Evolutionary conservation across 2,888 invertebrate genomes (phyloP).

Genomic region (Caenorhabditis japonica): DNA sequence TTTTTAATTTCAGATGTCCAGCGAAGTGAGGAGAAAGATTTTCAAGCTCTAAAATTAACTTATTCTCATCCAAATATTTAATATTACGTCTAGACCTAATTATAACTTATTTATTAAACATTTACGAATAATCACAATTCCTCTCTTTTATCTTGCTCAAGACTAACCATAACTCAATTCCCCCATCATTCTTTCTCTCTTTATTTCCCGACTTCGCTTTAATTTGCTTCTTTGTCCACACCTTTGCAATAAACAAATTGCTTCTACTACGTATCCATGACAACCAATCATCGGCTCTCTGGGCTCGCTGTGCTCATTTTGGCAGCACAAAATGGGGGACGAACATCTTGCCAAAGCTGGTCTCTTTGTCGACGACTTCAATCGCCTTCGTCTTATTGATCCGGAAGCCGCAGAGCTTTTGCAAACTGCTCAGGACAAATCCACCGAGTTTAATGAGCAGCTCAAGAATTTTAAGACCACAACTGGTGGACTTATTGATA

Average conservation of each 20-base stretch:
- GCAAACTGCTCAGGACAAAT: conserved; percentile 48
- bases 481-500: conserved; percentile 41
- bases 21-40: conserved; percentile 35
- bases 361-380: conserved; percentile 49
- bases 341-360: conserved; percentile 45
- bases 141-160: conserved; percentile 5
- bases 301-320: neutral
- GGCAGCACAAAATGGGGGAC: conserved; percentile 17
- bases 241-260: no score
- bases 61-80: neutral
- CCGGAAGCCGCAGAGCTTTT: conserved; percentile 45
- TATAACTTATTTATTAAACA: conserved; percentile 14
- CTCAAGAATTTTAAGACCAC: conserved; percentile 29
- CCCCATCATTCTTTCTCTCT: conserved; percentile 3
- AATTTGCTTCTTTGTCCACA: no score
- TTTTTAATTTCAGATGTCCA: conserved; percentile 13
- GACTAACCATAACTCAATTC: no score
- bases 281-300: neutral
- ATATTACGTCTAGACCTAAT: neutral
- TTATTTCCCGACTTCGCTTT: no score
- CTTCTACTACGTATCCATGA: conserved; percentile 28
- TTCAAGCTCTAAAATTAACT: conserved; percentile 25
- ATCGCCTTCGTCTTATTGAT: conserved; percentile 34
- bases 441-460: conserved; percentile 45
- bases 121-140: neutral